These are phyloP conservation scores for Phaonia tiefii DNA, from an alignment of 2,888 invertebrate species.

Conservation along the genomic window DNA sequence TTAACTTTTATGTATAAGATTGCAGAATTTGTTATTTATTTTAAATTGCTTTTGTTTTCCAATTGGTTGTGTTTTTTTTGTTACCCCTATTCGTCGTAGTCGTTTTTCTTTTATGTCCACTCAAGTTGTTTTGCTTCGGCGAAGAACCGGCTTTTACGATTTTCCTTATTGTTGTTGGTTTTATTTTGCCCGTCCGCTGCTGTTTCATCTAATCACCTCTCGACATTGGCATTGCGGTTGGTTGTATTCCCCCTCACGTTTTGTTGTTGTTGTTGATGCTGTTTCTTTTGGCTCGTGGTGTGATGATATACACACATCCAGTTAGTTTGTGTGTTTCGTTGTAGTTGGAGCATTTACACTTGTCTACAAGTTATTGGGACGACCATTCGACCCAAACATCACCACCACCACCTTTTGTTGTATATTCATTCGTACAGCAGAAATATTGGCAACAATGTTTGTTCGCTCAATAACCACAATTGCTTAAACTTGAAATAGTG, in stretches of 20 bases:
- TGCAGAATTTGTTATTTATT: not conserved
- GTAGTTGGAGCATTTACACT: slow-evolving; percentile 31
- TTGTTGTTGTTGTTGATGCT: slow-evolving; percentile 21
- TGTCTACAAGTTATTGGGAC: slow-evolving; percentile 45
- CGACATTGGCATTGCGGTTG: slow-evolving; percentile 63
- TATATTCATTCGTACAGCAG: too few relatives aligned
- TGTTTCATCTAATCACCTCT: slow-evolving; percentile 55
- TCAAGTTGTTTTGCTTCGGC: slow-evolving; percentile 8
- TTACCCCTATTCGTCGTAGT: too few relatives aligned
- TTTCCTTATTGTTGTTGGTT: slow-evolving; percentile 9
- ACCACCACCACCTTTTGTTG: slow-evolving; percentile 43
- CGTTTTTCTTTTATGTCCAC: too few relatives aligned
- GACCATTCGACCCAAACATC: not conserved
- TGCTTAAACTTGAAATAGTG: too few relatives aligned
- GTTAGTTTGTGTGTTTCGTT: not conserved
- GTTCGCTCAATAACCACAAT: too few relatives aligned
- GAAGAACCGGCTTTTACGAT: slow-evolving; percentile 56
- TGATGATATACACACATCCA: not conserved
- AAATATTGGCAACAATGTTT: too few relatives aligned
- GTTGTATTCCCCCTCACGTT: slow-evolving; percentile 43
- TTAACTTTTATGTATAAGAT: not conserved
- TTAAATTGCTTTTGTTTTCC: too few relatives aligned
- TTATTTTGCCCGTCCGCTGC: not conserved
- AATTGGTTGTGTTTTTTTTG: too few relatives aligned
- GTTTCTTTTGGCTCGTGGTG: not conserved